Conservation (phyloP, 1,140 invertebrate species). For the Limonius californicus region DNA sequence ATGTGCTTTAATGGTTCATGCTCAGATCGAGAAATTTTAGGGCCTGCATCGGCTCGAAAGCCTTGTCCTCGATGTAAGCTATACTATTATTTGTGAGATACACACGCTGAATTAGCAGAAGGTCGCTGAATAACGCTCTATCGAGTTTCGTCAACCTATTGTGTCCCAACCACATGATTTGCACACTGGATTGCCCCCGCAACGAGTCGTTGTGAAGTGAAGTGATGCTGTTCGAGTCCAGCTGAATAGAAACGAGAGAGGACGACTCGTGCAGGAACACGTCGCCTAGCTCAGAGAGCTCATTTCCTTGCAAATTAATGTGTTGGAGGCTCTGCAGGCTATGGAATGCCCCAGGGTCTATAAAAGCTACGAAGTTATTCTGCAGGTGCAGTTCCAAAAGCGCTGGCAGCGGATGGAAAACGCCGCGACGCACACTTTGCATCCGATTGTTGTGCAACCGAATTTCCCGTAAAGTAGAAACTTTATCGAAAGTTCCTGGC, state of each 20-base stretch:
- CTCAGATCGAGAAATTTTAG: conserved; percentile 76
- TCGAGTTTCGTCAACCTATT: conserved; percentile 74
- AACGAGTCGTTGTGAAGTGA: conserved; percentile 75
- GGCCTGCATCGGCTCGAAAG: conserved; percentile 71
- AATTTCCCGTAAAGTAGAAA: conserved; percentile 73
- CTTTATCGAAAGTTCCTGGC: conserved; percentile 72
- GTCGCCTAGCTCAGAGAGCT: conserved; percentile 71
- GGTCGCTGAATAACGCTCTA: conserved; percentile 68
- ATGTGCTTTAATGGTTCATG: conserved; percentile 67
- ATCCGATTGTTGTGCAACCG: conserved; percentile 83
- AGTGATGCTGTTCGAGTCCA: conserved; percentile 77
- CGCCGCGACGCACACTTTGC: conserved; percentile 65
- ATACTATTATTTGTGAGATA: conserved; percentile 83
- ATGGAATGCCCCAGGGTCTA: conserved; percentile 79
- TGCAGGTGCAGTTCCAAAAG: conserved; percentile 83
- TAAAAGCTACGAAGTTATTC: conserved; percentile 76
- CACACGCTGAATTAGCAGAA: conserved; percentile 68
- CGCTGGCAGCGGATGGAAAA: conserved; percentile 75
- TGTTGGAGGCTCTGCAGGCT: conserved; percentile 81
- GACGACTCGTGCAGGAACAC: conserved; percentile 71
- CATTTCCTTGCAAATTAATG: conserved; percentile 82
- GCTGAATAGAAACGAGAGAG: conserved; percentile 78
- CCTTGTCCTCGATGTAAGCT: conserved; percentile 70
- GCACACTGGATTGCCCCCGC: conserved; percentile 70
- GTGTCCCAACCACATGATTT: conserved; percentile 83